phyloP scores from a whole-genome alignment of 2,797 vertebrate genomes.

The Pristis pectinata region DNA sequence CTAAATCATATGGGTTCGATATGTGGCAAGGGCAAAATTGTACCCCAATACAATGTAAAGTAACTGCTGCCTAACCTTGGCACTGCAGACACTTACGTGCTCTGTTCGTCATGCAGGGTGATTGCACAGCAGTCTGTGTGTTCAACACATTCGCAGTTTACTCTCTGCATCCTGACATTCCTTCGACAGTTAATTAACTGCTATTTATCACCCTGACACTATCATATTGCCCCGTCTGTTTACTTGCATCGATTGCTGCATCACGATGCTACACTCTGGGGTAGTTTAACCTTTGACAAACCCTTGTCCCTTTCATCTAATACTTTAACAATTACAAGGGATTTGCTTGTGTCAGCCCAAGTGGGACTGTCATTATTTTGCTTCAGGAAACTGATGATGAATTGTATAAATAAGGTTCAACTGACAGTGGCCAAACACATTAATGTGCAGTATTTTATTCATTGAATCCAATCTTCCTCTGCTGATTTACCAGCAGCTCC shows the following conservation, averaged over 20 bases:
- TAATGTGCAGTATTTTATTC: not conserved
- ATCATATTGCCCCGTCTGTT: conserved; percentile 7
- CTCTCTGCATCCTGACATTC: conserved; percentile 20
- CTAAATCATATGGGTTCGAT: no score
- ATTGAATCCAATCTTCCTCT: not conserved
- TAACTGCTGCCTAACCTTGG: not conserved
- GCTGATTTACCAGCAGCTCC: not conserved
- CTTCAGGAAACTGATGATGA: not conserved
- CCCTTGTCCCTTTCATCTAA: not conserved
- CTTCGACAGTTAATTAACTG: conserved; percentile 18
- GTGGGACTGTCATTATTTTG: not conserved
- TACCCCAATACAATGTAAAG: not conserved
- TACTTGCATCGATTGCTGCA: conserved; percentile 3
- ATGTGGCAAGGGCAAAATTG: no score
- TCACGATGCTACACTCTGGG: not conserved
- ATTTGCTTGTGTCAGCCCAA: not conserved
- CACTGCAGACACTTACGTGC: not conserved
- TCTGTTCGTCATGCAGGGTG: not conserved
- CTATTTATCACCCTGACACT: conserved; percentile 44
- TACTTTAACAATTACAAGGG: not conserved
- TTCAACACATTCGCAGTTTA: not conserved
- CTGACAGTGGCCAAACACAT: not conserved
- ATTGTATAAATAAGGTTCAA: not conserved
- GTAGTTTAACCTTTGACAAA: conserved; percentile 2
- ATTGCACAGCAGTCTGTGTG: not conserved